Percentiles rank a stretch among this genome's conserved stretches.
Evolutionary conservation across 2,113 vertebrate species (phyloP).

Genomic region (Thalassarche chlororhynchos): DNA sequence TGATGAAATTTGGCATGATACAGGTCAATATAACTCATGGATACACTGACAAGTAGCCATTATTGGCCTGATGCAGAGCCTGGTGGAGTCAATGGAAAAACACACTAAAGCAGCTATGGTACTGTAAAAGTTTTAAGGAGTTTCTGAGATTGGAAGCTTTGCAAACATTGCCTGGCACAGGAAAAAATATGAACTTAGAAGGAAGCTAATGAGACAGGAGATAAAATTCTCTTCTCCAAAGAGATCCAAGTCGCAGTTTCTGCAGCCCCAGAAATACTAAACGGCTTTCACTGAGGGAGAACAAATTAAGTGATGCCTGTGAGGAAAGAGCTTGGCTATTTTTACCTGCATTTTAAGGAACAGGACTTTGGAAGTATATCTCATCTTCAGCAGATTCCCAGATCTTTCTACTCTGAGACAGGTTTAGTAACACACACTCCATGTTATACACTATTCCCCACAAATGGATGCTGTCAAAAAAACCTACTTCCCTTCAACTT

Average conservation of each 20-base stretch:
- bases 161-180: neutral
- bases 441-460: neutral
- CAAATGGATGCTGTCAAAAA: constrained; percentile 16
- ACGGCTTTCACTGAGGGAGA: neutral
- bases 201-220: constrained; percentile 9
- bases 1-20: constrained; percentile 35
- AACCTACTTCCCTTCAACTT: neutral
- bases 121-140: neutral
- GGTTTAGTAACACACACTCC: neutral
- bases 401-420: neutral
- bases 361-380: neutral
- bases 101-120: neutral
- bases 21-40: constrained; percentile 12
- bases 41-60: neutral
- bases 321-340: neutral
- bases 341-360: constrained; percentile 30
- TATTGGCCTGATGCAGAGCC: neutral
- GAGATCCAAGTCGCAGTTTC: neutral
- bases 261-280: neutral
- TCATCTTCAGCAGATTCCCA: neutral
- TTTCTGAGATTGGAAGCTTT: neutral
- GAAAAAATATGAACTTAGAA: neutral
- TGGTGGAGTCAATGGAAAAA: neutral
- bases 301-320: neutral
- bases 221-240: neutral